These are phyloP conservation scores for Murina feae DNA, from an alignment of 2,113 vertebrate species.

Conservation along the genomic window DNA sequence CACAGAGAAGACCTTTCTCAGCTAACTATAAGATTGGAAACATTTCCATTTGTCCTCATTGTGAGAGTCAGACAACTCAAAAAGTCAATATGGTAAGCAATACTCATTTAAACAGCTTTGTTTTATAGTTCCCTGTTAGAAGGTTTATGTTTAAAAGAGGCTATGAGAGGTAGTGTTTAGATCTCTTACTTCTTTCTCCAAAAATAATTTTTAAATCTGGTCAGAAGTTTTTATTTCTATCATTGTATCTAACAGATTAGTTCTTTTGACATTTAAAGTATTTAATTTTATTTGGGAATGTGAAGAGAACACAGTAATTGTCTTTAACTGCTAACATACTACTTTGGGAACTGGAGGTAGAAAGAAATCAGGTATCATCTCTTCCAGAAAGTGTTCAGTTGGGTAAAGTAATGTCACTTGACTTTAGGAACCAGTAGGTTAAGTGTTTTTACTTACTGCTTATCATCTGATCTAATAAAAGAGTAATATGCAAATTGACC, in stretches of 20 bases:
- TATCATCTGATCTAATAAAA: too few species aligned
- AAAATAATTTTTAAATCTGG: conserved; percentile 30
- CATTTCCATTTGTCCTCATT: neutral
- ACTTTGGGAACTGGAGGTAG: conserved; percentile 37
- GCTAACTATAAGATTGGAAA: neutral
- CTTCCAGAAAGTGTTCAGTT: conserved; percentile 22
- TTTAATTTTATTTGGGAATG: conserved; percentile 37
- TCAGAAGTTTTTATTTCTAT: neutral
- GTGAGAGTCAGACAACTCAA: neutral
- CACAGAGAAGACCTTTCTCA: neutral
- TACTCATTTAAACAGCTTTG: neutral
- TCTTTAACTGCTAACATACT: conserved; percentile 31
- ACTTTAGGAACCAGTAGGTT: conserved; percentile 54
- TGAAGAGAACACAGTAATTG: conserved; percentile 23
- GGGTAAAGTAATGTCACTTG: conserved; percentile 46
- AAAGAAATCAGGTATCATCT: conserved; percentile 31
- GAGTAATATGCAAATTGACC: too few species aligned
- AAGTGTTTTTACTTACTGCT: conserved; percentile 55
- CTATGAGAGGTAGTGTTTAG: neutral
- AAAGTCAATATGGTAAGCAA: neutral
- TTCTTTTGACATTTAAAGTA: conserved; percentile 24
- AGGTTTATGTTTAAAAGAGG: conserved; percentile 24
- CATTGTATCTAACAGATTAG: neutral
- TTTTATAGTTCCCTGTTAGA: neutral
- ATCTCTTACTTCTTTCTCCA: neutral